A percentile compares a stretch with the other conserved stretches of the same genome.
phyloP scores from a whole-genome alignment of 2,113 vertebrate species.

The Hemiscyllium ocellatum region DNA sequence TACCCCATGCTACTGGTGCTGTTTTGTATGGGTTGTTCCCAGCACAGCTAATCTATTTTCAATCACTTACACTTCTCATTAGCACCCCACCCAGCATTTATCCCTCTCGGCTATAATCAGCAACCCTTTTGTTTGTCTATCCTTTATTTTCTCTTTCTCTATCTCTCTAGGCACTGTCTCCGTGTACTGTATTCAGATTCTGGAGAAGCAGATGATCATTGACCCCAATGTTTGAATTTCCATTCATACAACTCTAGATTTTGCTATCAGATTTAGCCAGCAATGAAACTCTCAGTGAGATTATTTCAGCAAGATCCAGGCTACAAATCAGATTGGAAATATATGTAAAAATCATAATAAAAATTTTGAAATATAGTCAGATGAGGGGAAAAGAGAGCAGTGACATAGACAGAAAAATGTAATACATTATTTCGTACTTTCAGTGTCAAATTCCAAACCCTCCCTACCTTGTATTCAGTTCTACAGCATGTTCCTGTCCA shows the following conservation, averaged over 20 bases:
- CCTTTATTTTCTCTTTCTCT: too few relatives aligned
- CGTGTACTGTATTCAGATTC: background rate
- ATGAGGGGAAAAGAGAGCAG: background rate
- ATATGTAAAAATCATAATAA: background rate
- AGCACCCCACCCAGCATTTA: too few relatives aligned
- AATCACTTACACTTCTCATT: too few relatives aligned
- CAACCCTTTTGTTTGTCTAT: too few relatives aligned
- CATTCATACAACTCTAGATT: background rate
- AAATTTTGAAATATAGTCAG: background rate
- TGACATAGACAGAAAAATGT: background rate
- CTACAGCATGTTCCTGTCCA: background rate
- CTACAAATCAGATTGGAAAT: background rate
- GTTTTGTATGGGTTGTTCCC: too few relatives aligned
- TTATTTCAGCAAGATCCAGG: background rate
- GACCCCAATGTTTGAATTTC: too few relatives aligned
- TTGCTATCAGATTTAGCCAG: background rate
- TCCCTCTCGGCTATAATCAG: too few relatives aligned
- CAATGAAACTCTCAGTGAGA: background rate
- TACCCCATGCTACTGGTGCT: too few relatives aligned
- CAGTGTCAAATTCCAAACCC: background rate
- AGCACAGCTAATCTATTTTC: too few relatives aligned
- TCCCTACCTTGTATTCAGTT: background rate
- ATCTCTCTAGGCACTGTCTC: background rate
- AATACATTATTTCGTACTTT: background rate
- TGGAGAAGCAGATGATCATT: background rate